Evolutionary conservation across 2,888 invertebrate genomes (phyloP).

Genomic region (Cylindroiulus punctatus): DNA sequence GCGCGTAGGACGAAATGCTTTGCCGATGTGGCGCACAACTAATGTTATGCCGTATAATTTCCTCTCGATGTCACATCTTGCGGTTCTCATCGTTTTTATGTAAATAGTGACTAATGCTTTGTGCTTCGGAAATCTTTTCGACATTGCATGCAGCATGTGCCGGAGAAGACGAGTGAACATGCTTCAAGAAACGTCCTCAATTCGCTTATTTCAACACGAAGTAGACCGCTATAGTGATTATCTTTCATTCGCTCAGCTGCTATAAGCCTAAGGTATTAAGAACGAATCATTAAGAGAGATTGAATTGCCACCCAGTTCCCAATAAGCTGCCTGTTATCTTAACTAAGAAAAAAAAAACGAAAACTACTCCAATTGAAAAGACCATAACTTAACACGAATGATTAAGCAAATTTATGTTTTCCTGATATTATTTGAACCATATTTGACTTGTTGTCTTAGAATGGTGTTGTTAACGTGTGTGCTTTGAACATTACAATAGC

Average conservation of each 20-base stretch:
- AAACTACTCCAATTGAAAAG: too few species aligned
- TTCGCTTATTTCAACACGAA: neutral
- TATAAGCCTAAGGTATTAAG: neutral
- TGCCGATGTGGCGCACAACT: neutral
- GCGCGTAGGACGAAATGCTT: neutral
- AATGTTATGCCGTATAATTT: slow-evolving; percentile 18
- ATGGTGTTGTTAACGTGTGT: too few species aligned
- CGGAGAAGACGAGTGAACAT: neutral
- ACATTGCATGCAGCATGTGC: too few species aligned
- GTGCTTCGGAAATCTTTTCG: neutral
- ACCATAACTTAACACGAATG: too few species aligned
- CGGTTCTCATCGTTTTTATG: slow-evolving; percentile 10
- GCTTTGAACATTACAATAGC: too few species aligned
- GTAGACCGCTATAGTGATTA: neutral
- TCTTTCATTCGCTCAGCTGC: neutral
- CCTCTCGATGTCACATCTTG: slow-evolving; percentile 4
- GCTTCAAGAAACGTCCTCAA: neutral
- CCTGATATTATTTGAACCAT: too few species aligned
- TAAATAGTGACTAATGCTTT: slow-evolving; percentile 18
- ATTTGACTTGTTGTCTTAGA: too few species aligned
- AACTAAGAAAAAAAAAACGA: too few species aligned
- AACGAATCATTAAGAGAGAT: neutral
- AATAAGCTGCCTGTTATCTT: neutral
- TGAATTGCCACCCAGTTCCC: neutral
- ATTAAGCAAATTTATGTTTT: too few species aligned